Evolutionary conservation across 2,113 vertebrate species (phyloP), one percentile per base, ranked within the genome.

Genomic region (Rhinoptilus africanus): DNA sequence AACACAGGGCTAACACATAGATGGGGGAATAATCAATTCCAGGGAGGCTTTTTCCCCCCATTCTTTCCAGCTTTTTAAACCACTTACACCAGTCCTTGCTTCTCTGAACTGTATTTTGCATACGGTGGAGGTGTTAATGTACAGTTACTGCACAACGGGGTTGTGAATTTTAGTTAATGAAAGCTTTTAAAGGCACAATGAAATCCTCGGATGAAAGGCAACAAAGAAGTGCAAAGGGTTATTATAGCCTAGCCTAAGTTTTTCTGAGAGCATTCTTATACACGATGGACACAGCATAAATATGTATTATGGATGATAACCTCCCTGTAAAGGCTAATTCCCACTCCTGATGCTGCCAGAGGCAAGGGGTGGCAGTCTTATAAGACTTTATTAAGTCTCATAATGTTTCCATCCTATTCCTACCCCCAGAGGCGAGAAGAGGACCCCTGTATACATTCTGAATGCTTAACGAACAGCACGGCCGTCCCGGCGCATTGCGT

Each of bases 151-250:
- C 95, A 89, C 96, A 89, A 93, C 10, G 2, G 94, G 94, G 74
- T 68, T 95, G 94, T 91, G 89, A 95, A 91, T 95, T 96, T 97
- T 96, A 95, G 94, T 94, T 96, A 96, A 96, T 96, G 85, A 96
- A 96, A 86, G 96, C 93, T 94, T 96, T 96, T 96, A 96, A 93
- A 89, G 78, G 84, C 86, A 97, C 94, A 91, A 72, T 85, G 67
- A 92, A 96, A 85, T 68, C 66, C 73, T 92, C 57, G 50, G 86
- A 92, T 83, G 95, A 93, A 97, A 97, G 48, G 89, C 77, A 95
- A 91, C 77, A 93, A 91, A 95, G 94, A 93, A 92, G 57, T 91
- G 81, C 66, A 7, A 94, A 96, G 94, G 94, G 63, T 85, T 95
- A 95, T 95, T 96, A 89, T 32, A 97, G 84, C 81, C 45, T 85